A percentile compares a stretch with the other conserved stretches of the same genome.
phyloP scores from a whole-genome alignment of 2,888 invertebrate genomes.

The Stenotaenia linearis region DNA sequence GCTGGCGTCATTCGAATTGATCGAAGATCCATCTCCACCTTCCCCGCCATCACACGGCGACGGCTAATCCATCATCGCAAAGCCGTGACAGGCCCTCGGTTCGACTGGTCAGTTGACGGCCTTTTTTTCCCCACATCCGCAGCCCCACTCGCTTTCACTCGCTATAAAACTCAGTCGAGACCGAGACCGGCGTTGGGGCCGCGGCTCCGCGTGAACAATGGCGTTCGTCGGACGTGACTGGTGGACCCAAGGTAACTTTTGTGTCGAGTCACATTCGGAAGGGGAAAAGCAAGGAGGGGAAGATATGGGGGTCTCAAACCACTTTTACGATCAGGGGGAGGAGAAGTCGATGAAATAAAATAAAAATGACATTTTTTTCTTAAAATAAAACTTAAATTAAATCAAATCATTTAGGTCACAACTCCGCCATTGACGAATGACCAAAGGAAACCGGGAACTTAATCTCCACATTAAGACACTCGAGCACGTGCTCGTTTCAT shows the following conservation, averaged over 20 bases:
- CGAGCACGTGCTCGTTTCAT: neutral
- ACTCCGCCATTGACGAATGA: neutral
- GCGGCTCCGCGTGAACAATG: constrained; percentile 5
- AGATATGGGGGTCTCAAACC: constrained; percentile 24
- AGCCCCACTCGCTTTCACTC: neutral
- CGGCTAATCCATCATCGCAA: constrained; percentile 10
- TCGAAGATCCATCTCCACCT: neutral
- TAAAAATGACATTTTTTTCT: neutral
- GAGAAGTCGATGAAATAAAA: neutral
- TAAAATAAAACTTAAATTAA: neutral
- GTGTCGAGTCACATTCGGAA: constrained; percentile 23
- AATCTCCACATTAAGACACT: neutral
- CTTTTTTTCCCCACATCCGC: neutral
- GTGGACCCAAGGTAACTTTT: constrained; percentile 26
- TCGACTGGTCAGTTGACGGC: neutral
- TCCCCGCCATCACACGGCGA: neutral
- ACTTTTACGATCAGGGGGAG: constrained; percentile 10
- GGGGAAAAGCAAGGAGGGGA: constrained; percentile 17
- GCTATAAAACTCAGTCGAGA: neutral
- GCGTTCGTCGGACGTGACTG: constrained; percentile 19
- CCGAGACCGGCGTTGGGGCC: neutral
- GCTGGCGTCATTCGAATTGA: constrained; percentile 3
- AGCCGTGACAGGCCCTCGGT: constrained; percentile 8
- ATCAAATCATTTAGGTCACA: neutral
- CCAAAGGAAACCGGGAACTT: constrained; percentile 1